Percentiles rank a stretch among this genome's conserved stretches.
phyloP scores from a whole-genome alignment of 2,797 vertebrate species.

The Cynodonichthys magdalenae region DNA sequence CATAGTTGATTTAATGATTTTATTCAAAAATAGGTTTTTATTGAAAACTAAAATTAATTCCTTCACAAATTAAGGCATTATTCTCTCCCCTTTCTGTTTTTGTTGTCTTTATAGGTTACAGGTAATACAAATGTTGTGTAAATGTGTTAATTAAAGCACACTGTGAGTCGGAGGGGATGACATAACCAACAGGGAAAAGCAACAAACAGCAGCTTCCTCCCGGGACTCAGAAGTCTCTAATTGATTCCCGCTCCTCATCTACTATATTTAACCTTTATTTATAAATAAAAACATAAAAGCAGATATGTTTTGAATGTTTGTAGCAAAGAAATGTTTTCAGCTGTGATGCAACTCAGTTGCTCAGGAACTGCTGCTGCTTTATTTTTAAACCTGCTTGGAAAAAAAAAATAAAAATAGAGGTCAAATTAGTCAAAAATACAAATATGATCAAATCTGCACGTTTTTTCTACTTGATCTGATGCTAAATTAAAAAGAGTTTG shows the following conservation, averaged over 20 bases:
- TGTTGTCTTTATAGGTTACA: conserved; percentile 10
- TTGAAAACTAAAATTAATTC: no score
- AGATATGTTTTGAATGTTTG: neutral
- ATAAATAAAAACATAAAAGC: neutral
- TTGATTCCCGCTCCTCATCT: conserved; percentile 61
- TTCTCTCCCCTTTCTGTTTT: neutral
- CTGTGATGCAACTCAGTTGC: conserved; percentile 48
- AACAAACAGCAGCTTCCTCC: conserved; percentile 69
- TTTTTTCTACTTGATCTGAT: no score
- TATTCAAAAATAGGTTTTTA: no score
- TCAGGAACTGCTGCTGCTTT: conserved; percentile 36
- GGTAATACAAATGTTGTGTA: conserved; percentile 2
- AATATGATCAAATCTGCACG: no score
- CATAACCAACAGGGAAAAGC: conserved; percentile 73
- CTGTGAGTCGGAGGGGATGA: conserved; percentile 66
- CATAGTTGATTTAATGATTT: no score
- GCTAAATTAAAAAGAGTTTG: no score
- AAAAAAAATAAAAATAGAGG: neutral
- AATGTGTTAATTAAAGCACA: conserved; percentile 51
- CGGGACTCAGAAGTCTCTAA: conserved; percentile 59
- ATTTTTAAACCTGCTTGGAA: conserved; percentile 59
- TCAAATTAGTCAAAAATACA: neutral
- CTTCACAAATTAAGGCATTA: no score
- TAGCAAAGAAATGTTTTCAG: conserved; percentile 17
- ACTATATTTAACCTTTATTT: conserved; percentile 11